Evolutionary conservation across 2,888 invertebrate genomes (phyloP), one percentile per base, ranked within the genome.

Genomic region (Aphidius colemani): DNA sequence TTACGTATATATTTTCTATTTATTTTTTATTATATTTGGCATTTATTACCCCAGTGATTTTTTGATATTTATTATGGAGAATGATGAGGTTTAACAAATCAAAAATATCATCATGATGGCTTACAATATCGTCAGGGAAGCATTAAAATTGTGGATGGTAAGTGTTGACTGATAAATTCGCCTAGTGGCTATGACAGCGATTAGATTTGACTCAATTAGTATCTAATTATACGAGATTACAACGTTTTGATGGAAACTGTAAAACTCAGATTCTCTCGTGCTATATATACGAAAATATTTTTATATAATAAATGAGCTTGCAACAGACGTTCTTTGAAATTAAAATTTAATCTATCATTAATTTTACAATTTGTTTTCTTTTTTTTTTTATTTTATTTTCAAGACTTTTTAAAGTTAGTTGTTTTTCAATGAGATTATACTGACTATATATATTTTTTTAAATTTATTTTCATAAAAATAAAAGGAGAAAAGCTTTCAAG

Each of bases 181-280:
- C 5, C 30, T 30, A 30, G 30, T 30, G 30, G 30, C 30, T 30
- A 30, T 30, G 30, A 30, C 30, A 30, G 30, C 5, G 30, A 30
- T 30, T 30, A 30, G 30, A 30, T 30, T 30, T 30, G 30, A 69
- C 70, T 70, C 72, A 75, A 75, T 74, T 75, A 71, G 72, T 71
- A 74, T 75, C 72, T 72, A 77, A 75, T 77, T 74, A 75, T 72
- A 66, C 68, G 59, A 66, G 70, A 72, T 74, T 72, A 74, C 72
- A 60, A 65, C 61, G 68, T 67, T 61, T 63, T 60, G 63, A 40
- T 63, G 48, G 45, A 57, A 18, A 49, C 43, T 45, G 41, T 43
- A n/a, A 18, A 39, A 53, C n/a, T 63, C 53, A 39, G 13, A 13
- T 46, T 44, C 10, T 18, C 44, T 44, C 55, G 45, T 9, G 18